Conservation (phyloP, 2,113 vertebrate genomes). For the Microcebus murinus region DNA sequence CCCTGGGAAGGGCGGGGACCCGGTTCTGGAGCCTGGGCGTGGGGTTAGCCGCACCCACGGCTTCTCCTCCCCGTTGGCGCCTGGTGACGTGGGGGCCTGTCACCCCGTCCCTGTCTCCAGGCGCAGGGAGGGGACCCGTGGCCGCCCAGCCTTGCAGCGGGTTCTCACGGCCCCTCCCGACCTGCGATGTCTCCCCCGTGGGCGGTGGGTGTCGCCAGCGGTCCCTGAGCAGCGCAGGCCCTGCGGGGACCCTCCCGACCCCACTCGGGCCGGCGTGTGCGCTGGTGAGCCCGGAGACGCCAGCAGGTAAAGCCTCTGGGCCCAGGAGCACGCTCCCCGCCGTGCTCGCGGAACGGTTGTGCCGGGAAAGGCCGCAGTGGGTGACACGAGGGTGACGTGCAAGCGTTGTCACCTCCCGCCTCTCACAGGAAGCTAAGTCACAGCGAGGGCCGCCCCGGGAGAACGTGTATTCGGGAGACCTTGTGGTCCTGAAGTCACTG, state of each 20-base stretch:
- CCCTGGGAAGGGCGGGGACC: not conserved
- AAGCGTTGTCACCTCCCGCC: too few relatives aligned
- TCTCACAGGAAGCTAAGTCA: not conserved
- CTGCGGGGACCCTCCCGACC: not conserved
- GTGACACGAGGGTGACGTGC: too few relatives aligned
- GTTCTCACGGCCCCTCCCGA: too few relatives aligned
- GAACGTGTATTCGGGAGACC: not conserved
- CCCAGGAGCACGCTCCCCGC: not conserved
- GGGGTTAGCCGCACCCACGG: not conserved
- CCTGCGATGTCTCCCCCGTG: too few relatives aligned
- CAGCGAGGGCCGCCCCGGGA: accelerated
- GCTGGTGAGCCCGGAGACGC: not conserved
- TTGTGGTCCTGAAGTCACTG: not conserved
- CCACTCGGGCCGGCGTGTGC: not conserved
- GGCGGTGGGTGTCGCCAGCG: not conserved
- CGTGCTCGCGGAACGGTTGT: accelerated
- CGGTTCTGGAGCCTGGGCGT: not conserved
- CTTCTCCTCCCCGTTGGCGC: not conserved
- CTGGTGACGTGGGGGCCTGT: not conserved
- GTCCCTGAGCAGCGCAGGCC: not conserved
- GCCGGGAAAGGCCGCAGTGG: too few relatives aligned
- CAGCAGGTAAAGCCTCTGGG: not conserved
- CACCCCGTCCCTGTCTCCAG: not conserved
- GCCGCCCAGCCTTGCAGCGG: not conserved
- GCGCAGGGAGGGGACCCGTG: too few relatives aligned